Percentiles rank a stretch among this genome's conserved stretches.
Evolutionary conservation across 2,113 vertebrate species (phyloP).

Genomic region (Calyptommatus sinebrachiatus): DNA sequence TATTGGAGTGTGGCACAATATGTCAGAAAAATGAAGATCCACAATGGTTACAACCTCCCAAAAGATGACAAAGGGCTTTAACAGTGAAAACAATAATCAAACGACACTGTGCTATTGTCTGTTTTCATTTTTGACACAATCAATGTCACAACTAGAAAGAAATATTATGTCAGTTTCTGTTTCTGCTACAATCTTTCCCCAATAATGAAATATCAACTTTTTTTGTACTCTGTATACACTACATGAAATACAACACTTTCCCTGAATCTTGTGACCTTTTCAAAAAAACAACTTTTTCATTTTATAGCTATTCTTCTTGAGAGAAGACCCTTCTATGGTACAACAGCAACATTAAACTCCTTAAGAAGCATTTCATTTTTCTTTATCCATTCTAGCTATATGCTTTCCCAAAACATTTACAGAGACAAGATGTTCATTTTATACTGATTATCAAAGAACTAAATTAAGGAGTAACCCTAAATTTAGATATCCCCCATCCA

Average conservation of each 20-base stretch:
- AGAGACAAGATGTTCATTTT: no score
- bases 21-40: constrained; percentile 11
- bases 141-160: constrained; percentile 7
- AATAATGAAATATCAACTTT: constrained; percentile 60
- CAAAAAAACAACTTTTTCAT: constrained; percentile 61
- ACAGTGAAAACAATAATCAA: constrained; percentile 30
- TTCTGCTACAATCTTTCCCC: constrained; percentile 47
- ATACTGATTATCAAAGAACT: no score
- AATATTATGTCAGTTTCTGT: constrained; percentile 44
- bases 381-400: no score
- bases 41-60: constrained; percentile 27
- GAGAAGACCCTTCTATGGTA: constrained; percentile 42
- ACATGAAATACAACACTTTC: constrained; percentile 59
- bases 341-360: constrained; percentile 38
- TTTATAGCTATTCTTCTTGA: constrained; percentile 57
- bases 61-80: constrained; percentile 7
- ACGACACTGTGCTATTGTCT: constrained; percentile 13
- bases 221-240: constrained; percentile 53
- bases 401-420: no score
- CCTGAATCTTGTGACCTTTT: constrained; percentile 67
- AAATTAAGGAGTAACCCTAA: no score
- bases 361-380: constrained; percentile 24
- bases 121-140: constrained; percentile 37
- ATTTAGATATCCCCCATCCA: no score
- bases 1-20: not conserved